Conservation (phyloP, 2,113 vertebrate species). For the Cinclus cinclus region DNA sequence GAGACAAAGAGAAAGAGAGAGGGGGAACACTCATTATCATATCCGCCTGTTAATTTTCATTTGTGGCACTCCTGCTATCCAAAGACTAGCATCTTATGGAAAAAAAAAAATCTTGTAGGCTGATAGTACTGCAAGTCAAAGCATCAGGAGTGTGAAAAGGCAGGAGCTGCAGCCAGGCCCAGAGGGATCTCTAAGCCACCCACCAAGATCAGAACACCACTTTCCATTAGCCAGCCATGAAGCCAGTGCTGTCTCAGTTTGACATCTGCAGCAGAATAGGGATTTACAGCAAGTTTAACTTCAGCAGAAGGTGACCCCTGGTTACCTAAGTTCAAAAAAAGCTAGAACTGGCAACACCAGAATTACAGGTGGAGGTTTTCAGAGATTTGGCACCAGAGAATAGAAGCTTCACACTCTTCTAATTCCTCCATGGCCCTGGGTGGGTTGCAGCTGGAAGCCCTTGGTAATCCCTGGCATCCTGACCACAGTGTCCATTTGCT, state of each 20-base stretch:
- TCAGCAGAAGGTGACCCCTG: not conserved
- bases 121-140: not conserved
- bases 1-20: not conserved
- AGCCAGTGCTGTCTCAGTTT: not conserved
- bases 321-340: not conserved
- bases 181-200: not conserved
- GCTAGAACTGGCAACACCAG: not conserved
- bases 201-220: not conserved
- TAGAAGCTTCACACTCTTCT: not conserved
- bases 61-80: not conserved
- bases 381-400: not conserved
- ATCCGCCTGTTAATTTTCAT: slow-evolving; percentile 8
- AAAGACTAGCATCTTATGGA: not conserved
- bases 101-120: not conserved
- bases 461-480: not conserved
- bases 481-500: not conserved
- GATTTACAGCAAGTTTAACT: not conserved
- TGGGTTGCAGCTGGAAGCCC: not conserved
- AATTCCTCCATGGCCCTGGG: not conserved
- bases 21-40: not conserved
- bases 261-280: not conserved
- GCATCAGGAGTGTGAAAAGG: not conserved
- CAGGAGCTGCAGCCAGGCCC: not conserved
- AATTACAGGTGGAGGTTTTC: not conserved
- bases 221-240: not conserved